Percentiles rank a stretch among this genome's conserved stretches.
Conservation (phyloP, 2,888 invertebrate species). For the Dryomyza anilis region DNA sequence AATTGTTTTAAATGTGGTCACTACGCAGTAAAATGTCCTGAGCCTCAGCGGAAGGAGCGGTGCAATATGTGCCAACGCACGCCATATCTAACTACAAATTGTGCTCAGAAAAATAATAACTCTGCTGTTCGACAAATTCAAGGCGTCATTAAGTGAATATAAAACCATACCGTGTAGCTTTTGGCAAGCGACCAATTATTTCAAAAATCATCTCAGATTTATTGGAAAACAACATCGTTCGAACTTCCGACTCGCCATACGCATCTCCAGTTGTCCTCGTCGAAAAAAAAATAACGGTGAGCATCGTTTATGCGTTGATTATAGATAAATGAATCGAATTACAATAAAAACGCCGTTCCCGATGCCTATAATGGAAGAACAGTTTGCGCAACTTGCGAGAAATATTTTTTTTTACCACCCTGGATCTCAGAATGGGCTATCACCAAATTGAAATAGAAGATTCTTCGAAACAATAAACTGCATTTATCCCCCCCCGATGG, state of each 20-base stretch:
- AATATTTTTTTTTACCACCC: constrained; percentile 28
- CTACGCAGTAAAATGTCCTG: background rate
- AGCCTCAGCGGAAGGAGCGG: constrained; percentile 8
- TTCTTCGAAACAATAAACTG: background rate
- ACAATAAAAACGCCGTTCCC: constrained; percentile 32
- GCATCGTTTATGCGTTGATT: constrained; percentile 36
- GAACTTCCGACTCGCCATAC: constrained; percentile 32
- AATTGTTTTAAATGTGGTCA: constrained; percentile 1
- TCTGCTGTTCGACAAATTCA: no score
- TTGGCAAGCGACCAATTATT: constrained; percentile 14
- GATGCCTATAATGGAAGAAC: constrained; percentile 35
- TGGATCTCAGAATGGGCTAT: constrained; percentile 32
- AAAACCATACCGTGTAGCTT: constrained; percentile 14
- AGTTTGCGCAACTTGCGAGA: constrained; percentile 31
- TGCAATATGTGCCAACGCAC: constrained; percentile 7
- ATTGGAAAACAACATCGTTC: constrained; percentile 30
- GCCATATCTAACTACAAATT: background rate
- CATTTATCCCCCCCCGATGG: constrained; percentile 5
- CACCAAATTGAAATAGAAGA: constrained; percentile 33
- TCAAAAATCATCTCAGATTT: constrained; percentile 18
- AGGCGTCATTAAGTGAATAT: background rate
- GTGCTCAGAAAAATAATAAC: background rate
- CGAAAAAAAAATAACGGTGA: constrained; percentile 37
- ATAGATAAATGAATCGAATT: constrained; percentile 29
- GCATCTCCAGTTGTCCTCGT: constrained; percentile 32